Conservation (phyloP, 2,113 vertebrate species). For the Lasiurus borealis region DNA sequence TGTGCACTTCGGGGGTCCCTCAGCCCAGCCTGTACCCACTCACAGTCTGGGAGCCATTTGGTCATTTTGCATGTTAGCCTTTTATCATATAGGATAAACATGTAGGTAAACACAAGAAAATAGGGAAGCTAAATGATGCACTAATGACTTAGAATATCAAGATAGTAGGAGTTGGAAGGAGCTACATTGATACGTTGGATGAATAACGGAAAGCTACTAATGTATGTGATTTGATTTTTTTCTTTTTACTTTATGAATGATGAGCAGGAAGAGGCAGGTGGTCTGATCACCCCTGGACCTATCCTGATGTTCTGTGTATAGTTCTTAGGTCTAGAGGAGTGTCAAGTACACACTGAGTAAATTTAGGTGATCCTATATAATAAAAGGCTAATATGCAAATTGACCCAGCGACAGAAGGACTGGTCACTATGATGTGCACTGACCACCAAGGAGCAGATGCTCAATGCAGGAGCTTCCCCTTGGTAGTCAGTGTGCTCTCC, state of each 20-base stretch:
- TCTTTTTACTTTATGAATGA: neutral
- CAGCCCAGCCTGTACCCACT: too few species aligned
- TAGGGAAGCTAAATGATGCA: neutral
- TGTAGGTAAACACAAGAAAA: neutral
- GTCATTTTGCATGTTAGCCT: too few species aligned
- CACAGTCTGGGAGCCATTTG: too few species aligned
- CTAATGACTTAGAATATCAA: neutral
- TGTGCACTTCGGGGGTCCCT: too few species aligned
- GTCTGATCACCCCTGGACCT: neutral
- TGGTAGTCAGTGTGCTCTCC: too few species aligned
- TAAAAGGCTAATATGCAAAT: too few species aligned
- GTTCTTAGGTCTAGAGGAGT: neutral
- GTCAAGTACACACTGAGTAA: neutral
- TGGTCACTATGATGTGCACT: too few species aligned
- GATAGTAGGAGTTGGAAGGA: neutral
- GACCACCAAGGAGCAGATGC: too few species aligned
- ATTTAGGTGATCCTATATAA: neutral
- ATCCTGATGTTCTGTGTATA: neutral
- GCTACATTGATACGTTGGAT: neutral
- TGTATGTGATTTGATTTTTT: neutral
- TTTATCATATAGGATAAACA: too few species aligned
- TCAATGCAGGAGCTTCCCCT: too few species aligned
- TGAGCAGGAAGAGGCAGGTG: neutral
- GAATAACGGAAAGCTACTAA: neutral
- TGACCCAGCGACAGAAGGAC: too few species aligned